Base-by-base conservation (phyloP, 1,140 invertebrate genomes). In the Heliconius eleuchia region DNA sequence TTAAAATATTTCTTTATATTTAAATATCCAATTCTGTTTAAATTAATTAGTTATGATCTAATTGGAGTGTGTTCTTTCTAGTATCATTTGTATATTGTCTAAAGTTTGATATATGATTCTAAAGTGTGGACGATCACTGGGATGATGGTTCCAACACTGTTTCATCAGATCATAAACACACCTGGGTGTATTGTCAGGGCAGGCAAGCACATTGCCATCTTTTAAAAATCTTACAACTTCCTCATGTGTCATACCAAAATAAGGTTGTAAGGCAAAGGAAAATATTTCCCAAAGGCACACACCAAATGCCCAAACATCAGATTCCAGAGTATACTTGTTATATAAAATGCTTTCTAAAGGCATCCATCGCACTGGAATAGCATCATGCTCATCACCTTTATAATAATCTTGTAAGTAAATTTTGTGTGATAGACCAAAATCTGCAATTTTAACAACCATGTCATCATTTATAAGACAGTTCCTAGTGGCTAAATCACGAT, bases 401-500 rank as follows among this genome's bases (percentile, higher is more conserved):
- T 98, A 98, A 91, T 98, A 98, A 92, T 98, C 97, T 95, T 98
- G 97, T 80, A 98, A 92, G 94, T 98, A 98, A 88, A 99, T 98
- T 94, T 98, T 98, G 90, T 98, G 98, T 3, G 98, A 98, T 11
- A 99, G 93, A 37, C 98, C 98, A 95, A 99, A 99, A 92, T 99
- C 99, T 1, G 98, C 98, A 85, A 99, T 99, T 96, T 99, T 99
- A 0, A 99, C 99, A 34, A 97, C 96, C 97, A 99, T 98, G 74
- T 97, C 96, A 85, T 99, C 97, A 90, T 98, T 97, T 80, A 99
- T 98, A 50, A 99, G 95, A 95, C 98, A 99, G 95, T 99, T 99
- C 89, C 99, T 96, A 0, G 98, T 99, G 1, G 99, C 99, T 82
- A 99, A 95, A 95, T 99, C 99, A 75, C 99, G 96, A 94, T 99